Conservation (phyloP, 2,797 vertebrate species). For the Gallinago solitaria region DNA sequence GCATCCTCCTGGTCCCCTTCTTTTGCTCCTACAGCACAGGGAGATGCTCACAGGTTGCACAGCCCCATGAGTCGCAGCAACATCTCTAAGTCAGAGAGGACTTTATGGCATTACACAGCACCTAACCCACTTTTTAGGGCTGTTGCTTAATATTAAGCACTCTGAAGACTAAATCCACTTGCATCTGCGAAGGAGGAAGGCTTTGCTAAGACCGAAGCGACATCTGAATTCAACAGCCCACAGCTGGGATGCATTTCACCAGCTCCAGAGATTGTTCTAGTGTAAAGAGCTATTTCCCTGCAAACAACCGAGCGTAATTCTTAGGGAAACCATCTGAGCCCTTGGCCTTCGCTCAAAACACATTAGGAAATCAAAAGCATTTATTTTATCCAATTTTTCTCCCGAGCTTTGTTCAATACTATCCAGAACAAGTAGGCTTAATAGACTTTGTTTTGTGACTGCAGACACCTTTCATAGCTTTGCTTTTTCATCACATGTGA, state of each 20-base stretch:
- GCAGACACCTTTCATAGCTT: constrained; percentile 55
- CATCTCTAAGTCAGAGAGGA: too few relatives aligned
- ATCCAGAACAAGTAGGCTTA: constrained; percentile 53
- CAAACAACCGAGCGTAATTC: constrained; percentile 66
- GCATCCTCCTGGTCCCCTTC: not conserved
- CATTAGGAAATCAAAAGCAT: constrained; percentile 76
- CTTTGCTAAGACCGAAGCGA: not conserved
- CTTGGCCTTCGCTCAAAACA: constrained; percentile 69
- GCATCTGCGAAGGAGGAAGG: not conserved
- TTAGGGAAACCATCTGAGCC: constrained; percentile 65
- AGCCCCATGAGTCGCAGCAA: not conserved
- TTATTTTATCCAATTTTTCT: constrained; percentile 71
- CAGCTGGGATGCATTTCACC: constrained; percentile 66
- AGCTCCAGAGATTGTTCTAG: constrained; percentile 46
- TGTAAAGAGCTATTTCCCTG: constrained; percentile 63
- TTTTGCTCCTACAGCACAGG: not conserved
- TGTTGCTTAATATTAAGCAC: not conserved
- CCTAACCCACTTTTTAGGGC: not conserved
- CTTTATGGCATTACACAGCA: rapidly evolving
- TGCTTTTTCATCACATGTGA: constrained; percentile 41
- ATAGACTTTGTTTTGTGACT: constrained; percentile 50
- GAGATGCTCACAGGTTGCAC: not conserved
- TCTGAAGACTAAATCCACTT: not conserved
- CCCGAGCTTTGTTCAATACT: constrained; percentile 52
- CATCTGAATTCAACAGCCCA: constrained; percentile 54